phyloP scores from a whole-genome alignment of 2,797 vertebrate species.

The Heliangelus exortis region DNA sequence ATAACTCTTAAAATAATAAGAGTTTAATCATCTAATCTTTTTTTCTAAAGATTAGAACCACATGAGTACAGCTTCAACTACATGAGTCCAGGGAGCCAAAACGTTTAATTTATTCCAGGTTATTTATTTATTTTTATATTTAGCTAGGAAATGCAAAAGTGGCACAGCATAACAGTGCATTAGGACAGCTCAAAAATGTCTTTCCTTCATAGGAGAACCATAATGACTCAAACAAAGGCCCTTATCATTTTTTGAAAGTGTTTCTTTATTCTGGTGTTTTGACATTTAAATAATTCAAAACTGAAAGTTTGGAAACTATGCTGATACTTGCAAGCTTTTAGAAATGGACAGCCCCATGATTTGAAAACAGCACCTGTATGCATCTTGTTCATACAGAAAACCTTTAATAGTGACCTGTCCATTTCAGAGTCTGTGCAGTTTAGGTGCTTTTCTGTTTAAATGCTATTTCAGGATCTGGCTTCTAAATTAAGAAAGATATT shows the following conservation, averaged over 20 bases:
- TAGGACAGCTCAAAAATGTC: not conserved
- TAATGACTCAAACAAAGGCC: not conserved
- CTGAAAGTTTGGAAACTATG: not conserved
- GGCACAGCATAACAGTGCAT: not conserved
- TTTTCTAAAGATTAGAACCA: not conserved
- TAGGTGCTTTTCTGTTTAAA: not conserved
- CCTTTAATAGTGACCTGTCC: not conserved
- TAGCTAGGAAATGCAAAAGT: not conserved
- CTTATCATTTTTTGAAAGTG: not conserved
- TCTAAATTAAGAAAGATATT: not conserved
- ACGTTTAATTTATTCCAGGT: not conserved
- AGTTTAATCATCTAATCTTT: not conserved
- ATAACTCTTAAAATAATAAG: constrained; percentile 36
- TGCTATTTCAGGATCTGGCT: not conserved
- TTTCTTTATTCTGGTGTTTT: not conserved
- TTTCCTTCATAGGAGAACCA: not conserved
- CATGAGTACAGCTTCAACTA: not conserved
- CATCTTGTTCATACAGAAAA: not conserved
- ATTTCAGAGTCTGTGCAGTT: not conserved
- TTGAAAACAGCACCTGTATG: not conserved
- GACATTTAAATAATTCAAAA: not conserved
- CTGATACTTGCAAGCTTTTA: not conserved
- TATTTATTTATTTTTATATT: not conserved
- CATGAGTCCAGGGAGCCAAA: not conserved
- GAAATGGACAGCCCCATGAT: not conserved